These are phyloP conservation scores for Megaceryle alcyon DNA, from an alignment of 2,797 vertebrate species.

Conservation along the genomic window DNA sequence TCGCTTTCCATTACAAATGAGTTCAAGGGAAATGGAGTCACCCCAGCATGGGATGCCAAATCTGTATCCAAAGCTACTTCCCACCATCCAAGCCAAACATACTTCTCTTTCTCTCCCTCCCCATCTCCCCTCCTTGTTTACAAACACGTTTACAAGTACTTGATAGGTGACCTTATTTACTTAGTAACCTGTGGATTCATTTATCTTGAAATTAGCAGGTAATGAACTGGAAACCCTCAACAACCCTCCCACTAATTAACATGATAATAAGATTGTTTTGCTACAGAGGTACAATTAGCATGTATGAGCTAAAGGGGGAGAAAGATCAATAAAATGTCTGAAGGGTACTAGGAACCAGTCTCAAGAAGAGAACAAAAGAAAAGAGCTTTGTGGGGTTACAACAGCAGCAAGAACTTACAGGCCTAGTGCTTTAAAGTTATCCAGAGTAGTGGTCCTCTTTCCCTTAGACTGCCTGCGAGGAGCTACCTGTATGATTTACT, in stretches of 20 bases:
- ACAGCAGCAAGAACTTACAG: slow-evolving; percentile 23
- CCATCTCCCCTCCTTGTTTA: slow-evolving; percentile 82
- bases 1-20: slow-evolving; percentile 89
- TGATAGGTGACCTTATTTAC: slow-evolving; percentile 88
- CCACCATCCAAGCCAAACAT: slow-evolving; percentile 77
- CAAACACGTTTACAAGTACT: slow-evolving; percentile 88
- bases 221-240: slow-evolving; percentile 88
- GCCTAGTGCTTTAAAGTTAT: slow-evolving; percentile 9
- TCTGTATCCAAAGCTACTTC: slow-evolving; percentile 64
- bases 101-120: slow-evolving; percentile 64
- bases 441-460: background rate
- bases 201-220: slow-evolving; percentile 89
- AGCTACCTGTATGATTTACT: background rate
- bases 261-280: slow-evolving; percentile 88
- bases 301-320: slow-evolving; percentile 79
- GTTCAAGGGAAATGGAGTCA: slow-evolving; percentile 76
- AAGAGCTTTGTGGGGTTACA: slow-evolving; percentile 60
- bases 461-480: background rate
- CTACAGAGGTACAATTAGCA: slow-evolving; percentile 86
- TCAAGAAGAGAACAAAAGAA: slow-evolving; percentile 74
- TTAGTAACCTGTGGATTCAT: slow-evolving; percentile 87
- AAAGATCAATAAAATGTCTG: slow-evolving; percentile 84
- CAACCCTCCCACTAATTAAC: slow-evolving; percentile 88
- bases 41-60: slow-evolving; percentile 81
- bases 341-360: slow-evolving; percentile 73